phyloP scores from a whole-genome alignment of 1,140 invertebrate species.

The Euwallacea fornicatus region DNA sequence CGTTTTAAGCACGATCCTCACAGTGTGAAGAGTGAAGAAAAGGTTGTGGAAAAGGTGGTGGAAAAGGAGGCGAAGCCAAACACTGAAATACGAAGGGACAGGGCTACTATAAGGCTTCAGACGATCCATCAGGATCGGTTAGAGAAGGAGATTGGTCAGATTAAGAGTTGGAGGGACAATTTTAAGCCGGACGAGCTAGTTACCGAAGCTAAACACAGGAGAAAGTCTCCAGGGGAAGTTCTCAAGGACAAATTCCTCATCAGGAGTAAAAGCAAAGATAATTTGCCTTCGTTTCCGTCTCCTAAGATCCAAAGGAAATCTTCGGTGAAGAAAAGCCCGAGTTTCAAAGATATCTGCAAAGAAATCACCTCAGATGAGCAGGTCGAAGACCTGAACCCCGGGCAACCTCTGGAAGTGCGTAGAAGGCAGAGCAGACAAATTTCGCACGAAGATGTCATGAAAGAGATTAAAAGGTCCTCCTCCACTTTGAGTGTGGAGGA shows the following conservation, averaged over 20 bases:
- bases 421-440: conserved; percentile 48
- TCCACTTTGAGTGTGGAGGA: conserved; percentile 59
- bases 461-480: conserved; percentile 55
- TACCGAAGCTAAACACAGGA: conserved; percentile 45
- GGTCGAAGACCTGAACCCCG: conserved; percentile 58
- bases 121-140: conserved; percentile 55
- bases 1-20: conserved; percentile 53
- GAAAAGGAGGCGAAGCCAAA: conserved; percentile 47
- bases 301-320: conserved; percentile 42
- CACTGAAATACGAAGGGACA: conserved; percentile 66
- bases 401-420: conserved; percentile 50
- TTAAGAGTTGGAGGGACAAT: conserved; percentile 62
- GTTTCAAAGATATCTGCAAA: conserved; percentile 59
- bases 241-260: conserved; percentile 77
- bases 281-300: conserved; percentile 28
- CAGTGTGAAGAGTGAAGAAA: background rate
- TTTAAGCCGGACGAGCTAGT: conserved; percentile 58
- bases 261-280: conserved; percentile 60
- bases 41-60: conserved; percentile 6
- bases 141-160: conserved; percentile 48
- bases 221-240: conserved; percentile 69
- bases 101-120: conserved; percentile 71
- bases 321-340: conserved; percentile 51
- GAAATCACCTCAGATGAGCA: conserved; percentile 58
- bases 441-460: conserved; percentile 48